Evolutionary conservation across 2,113 vertebrate genomes (phyloP).

Genomic region (Geococcyx californianus): DNA sequence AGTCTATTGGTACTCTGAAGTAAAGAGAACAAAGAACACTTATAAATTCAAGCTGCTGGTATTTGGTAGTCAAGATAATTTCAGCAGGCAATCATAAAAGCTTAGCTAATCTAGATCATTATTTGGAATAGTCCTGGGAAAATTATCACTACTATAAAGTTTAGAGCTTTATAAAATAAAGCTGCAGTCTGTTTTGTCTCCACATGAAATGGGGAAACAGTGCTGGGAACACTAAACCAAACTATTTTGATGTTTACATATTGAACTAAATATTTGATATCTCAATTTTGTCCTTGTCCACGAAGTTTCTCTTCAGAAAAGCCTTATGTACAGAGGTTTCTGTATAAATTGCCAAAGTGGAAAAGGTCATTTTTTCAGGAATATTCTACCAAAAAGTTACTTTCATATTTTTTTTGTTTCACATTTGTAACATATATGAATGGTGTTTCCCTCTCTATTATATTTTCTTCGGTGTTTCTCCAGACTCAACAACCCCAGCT

Average conservation of each 20-base stretch:
- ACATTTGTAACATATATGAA: background rate
- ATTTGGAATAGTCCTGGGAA: background rate
- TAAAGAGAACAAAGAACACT: background rate
- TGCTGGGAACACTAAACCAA: background rate
- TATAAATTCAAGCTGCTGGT: background rate
- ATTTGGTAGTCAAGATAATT: background rate
- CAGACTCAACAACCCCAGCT: too few species aligned
- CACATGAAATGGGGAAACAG: background rate
- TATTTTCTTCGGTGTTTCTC: background rate
- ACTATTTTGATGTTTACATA: background rate
- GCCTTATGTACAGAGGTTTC: background rate
- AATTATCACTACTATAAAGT: background rate
- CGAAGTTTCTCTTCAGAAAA: background rate
- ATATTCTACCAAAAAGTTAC: background rate
- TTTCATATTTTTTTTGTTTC: background rate
- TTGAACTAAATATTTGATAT: background rate
- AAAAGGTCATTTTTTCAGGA: background rate
- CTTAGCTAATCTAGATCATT: background rate
- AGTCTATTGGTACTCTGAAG: background rate
- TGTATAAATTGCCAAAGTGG: background rate
- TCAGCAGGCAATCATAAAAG: background rate
- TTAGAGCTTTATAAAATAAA: background rate
- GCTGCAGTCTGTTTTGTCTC: background rate
- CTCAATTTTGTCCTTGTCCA: background rate
- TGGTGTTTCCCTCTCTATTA: background rate